These are phyloP conservation scores for Vombatus ursinus DNA, from an alignment of 2,113 vertebrate genomes.

Conservation along the genomic window DNA sequence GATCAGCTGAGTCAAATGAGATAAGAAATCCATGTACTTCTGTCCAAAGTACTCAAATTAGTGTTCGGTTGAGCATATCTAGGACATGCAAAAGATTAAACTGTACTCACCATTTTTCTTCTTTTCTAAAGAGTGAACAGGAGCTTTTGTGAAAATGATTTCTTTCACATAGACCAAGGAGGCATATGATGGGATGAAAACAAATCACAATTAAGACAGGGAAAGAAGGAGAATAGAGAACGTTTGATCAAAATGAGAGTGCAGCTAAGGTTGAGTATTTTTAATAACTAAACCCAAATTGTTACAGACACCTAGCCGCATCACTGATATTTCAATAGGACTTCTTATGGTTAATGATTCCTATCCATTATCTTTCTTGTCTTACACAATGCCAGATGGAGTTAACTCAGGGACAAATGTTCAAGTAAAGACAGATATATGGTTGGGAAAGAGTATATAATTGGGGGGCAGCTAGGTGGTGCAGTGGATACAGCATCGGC, in stretches of 20 bases:
- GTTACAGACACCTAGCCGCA: not conserved
- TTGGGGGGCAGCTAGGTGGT: no score
- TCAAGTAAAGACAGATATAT: not conserved
- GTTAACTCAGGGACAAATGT: not conserved
- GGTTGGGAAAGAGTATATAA: not conserved
- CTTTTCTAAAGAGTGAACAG: constrained; percentile 27
- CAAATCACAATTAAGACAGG: not conserved
- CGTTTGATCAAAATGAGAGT: not conserved
- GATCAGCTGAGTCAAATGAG: constrained; percentile 20
- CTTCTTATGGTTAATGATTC: not conserved
- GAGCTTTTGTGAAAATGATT: not conserved
- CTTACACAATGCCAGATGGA: not conserved
- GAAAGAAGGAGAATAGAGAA: not conserved
- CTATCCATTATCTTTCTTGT: constrained; percentile 1
- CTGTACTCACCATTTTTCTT: constrained; percentile 20
- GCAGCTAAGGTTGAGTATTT: not conserved
- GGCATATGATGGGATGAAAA: not conserved
- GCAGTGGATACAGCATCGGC: no score
- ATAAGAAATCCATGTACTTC: constrained; percentile 27
- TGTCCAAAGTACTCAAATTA: constrained; percentile 51
- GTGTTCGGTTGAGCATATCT: constrained; percentile 19
- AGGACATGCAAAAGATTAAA: constrained; percentile 42
- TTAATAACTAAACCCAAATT: not conserved
- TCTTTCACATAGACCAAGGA: constrained; percentile 1
- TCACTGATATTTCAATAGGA: not conserved